Percentiles rank a stretch among this genome's conserved stretches.
These are phyloP conservation scores for Dysidea cf. avara DNA, from an alignment of 37 sponge, comb jelly and placozoan genomes.

Conservation along the genomic window DNA sequence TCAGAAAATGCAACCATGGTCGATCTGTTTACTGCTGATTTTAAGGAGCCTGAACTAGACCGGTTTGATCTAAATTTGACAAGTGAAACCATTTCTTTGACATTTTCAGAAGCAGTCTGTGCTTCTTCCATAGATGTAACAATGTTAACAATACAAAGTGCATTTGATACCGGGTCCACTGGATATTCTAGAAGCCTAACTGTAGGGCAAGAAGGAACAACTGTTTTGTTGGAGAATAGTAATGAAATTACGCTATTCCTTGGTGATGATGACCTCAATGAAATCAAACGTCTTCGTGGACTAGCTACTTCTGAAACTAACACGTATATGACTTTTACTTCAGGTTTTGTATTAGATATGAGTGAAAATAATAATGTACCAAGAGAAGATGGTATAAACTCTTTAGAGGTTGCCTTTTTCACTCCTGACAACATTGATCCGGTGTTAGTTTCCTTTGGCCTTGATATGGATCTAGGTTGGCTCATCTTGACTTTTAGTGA, in stretches of 20 bases:
- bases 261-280: constrained; percentile 82
- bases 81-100: constrained; percentile 49
- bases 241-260: constrained; percentile 52
- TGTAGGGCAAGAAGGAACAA: constrained; percentile 31
- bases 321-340: constrained; percentile 49
- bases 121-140: constrained; percentile 63
- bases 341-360: constrained; percentile 64
- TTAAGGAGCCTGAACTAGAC: constrained; percentile 51
- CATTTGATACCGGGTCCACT: constrained; percentile 6
- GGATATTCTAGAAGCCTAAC: constrained; percentile 27
- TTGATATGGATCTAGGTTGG: constrained; percentile 58
- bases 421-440: constrained; percentile 55
- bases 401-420: constrained; percentile 42
- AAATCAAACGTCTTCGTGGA: constrained; percentile 67
- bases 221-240: constrained; percentile 1
- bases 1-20: constrained; percentile 33
- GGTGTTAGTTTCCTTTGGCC: constrained; percentile 37
- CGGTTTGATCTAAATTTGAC: constrained; percentile 81
- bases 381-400: constrained; percentile 25
- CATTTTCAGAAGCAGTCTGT: constrained; percentile 86
- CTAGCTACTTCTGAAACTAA: constrained; percentile 45
- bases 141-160: constrained; percentile 53
- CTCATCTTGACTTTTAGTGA: constrained; percentile 68
- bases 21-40: constrained; percentile 56
- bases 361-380: constrained; percentile 58